These are phyloP conservation scores for Syngnathus scovelli DNA, from an alignment of 2,113 vertebrate species.

Conservation along the genomic window DNA sequence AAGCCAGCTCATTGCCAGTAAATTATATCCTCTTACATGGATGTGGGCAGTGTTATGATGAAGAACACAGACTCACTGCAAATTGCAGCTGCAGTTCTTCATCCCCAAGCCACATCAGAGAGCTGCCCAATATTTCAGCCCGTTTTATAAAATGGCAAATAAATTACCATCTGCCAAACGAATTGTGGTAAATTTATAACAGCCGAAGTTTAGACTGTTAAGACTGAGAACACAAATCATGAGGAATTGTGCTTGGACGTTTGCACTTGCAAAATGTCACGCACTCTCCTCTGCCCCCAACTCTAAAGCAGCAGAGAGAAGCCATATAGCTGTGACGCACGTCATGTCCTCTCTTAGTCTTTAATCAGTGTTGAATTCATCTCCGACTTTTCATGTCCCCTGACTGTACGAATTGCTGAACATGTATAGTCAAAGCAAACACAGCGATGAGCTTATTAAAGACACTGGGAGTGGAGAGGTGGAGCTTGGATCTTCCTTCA, in stretches of 20 bases:
- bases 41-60: constrained; percentile 18
- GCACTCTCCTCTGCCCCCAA: neutral
- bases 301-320: neutral
- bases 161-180: constrained; percentile 7
- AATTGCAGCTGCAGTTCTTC: constrained; percentile 10
- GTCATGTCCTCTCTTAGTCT: constrained; percentile 2
- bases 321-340: constrained; percentile 8
- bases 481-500: constrained; percentile 47
- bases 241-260: neutral
- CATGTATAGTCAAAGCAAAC: constrained; percentile 74
- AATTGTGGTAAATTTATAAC: constrained; percentile 7
- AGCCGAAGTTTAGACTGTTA: constrained; percentile 1
- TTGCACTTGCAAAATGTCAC: constrained; percentile 2
- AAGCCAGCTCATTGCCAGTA: constrained; percentile 31
- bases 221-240: constrained; percentile 6
- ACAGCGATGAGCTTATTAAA: constrained; percentile 80
- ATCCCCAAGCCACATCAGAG: constrained; percentile 14
- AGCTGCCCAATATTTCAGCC: constrained; percentile 11
- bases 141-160: constrained; percentile 8
- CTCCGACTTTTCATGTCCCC: constrained; percentile 28
- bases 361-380: constrained; percentile 25
- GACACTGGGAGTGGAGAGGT: constrained; percentile 64
- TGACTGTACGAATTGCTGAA: constrained; percentile 55
- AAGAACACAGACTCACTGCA: constrained; percentile 20
- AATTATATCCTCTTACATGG: constrained; percentile 48